These are phyloP conservation scores for Platysteira castanea DNA, from an alignment of 2,113 vertebrate species.

Conservation along the genomic window DNA sequence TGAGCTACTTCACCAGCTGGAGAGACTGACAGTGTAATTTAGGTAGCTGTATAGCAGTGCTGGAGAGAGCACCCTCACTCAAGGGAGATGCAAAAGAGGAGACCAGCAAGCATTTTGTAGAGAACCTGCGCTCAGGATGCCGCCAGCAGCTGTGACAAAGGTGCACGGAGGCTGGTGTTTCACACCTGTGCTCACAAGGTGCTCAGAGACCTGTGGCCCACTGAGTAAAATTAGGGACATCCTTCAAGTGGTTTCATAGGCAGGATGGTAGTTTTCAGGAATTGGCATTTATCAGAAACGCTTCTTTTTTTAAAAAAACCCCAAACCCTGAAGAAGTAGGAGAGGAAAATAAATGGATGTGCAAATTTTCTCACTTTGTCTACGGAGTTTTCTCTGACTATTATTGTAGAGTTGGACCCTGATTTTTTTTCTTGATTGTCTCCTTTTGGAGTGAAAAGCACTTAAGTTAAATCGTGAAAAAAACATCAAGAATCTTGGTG, in stretches of 20 bases:
- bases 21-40: neutral
- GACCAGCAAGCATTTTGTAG: neutral
- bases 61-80: neutral
- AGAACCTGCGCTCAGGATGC: fast-evolving
- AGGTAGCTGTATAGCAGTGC: neutral
- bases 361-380: neutral
- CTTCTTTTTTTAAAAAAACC: neutral
- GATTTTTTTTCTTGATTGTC: neutral
- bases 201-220: neutral
- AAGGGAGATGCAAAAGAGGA: neutral
- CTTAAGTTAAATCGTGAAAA: neutral
- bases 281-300: neutral
- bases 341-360: neutral
- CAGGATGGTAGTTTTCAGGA: neutral
- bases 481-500: neutral
- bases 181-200: neutral
- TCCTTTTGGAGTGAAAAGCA: neutral
- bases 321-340: neutral
- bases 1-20: neutral
- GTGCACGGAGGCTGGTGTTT: neutral
- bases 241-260: neutral
- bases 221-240: neutral
- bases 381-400: neutral
- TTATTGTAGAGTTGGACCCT: neutral
- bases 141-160: fast-evolving